Evolutionary conservation across 2,888 invertebrate species (phyloP), one percentile per base, ranked within the genome.

Genomic region (Drosophila demipolita): DNA sequence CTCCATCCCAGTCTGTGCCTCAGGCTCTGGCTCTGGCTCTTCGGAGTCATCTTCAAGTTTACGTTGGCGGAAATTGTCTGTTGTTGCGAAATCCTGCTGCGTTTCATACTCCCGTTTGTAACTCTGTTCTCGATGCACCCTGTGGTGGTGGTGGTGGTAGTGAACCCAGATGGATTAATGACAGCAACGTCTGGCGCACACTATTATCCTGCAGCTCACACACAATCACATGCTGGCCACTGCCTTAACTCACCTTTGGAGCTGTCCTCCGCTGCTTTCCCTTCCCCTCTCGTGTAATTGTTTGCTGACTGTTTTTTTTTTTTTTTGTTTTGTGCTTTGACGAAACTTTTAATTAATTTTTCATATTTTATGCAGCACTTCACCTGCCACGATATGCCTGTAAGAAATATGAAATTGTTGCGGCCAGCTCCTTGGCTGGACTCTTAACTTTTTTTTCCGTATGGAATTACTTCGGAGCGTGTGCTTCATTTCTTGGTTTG

Each of bases 41-140:
- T 55, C n/a, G 54, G 52, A 70, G 60, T 74, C 73, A 80, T 83
- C 83, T 90, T 90, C 80, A 83, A 80, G 83, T 90, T 90, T 81
- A 89, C 90, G 87, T 90, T 86, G 84, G 72, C 91, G 91, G 91
- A 91, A 91, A 91, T 91, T 91, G 91, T 89, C 87, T 90, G 90
- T 89, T 91, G 89, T 91, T 78, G 91, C 88, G 90, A 91, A 91
- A 90, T 90, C 91, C 90, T 90, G 90, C 91, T 86, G 91, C 83
- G 90, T 90, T 89, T 90, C 89, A 90, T 88, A 91, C 85, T 79
- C 84, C 83, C 90, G 87, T 89, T 91, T 89, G 91, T 90, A 89
- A 88, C 85, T 64, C 45, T 52, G 40, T 71, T 63, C 57, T 50
- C 42, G 58, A 17, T 63, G 62, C 67, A 59, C 67, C 42, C 57